Percentiles rank a stretch among this genome's conserved stretches.
phyloP scores from a whole-genome alignment of 2,113 vertebrate genomes.

The Chitala chitala region DNA sequence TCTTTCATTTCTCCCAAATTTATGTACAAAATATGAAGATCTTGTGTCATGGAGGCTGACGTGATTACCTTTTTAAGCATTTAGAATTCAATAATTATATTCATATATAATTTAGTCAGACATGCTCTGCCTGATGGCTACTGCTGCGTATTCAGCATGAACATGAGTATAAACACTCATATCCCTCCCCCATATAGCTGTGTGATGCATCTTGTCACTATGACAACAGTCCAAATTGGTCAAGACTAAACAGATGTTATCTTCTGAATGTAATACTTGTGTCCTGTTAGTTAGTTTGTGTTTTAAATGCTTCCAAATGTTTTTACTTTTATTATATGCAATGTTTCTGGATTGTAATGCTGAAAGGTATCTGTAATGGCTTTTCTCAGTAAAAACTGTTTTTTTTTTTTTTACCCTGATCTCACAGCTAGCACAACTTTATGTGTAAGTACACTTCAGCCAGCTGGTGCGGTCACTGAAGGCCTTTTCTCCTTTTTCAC shows the following conservation, averaged over 20 bases:
- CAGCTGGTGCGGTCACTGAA: too few relatives aligned
- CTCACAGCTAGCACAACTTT: neutral
- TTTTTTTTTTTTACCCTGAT: too few relatives aligned
- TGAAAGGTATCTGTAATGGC: neutral
- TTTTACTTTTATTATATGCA: neutral
- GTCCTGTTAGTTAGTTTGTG: neutral
- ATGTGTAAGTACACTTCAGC: too few relatives aligned
- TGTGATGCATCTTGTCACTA: slow-evolving; percentile 4
- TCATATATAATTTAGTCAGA: neutral
- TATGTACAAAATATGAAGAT: too few relatives aligned
- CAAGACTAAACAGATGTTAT: neutral
- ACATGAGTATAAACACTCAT: neutral
- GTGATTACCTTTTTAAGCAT: neutral
- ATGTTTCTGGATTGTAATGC: neutral
- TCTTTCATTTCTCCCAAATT: too few relatives aligned
- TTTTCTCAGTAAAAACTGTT: neutral
- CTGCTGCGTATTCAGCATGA: neutral
- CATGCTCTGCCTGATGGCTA: neutral
- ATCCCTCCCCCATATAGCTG: neutral
- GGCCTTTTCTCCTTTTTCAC: too few relatives aligned
- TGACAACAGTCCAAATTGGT: slow-evolving; percentile 7
- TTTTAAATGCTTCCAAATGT: neutral
- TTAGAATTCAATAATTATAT: too few relatives aligned
- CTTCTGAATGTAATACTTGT: neutral
- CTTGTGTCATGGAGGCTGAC: too few relatives aligned